phyloP scores from a whole-genome alignment of 2,888 invertebrate species.

The Brachyptera risi region DNA sequence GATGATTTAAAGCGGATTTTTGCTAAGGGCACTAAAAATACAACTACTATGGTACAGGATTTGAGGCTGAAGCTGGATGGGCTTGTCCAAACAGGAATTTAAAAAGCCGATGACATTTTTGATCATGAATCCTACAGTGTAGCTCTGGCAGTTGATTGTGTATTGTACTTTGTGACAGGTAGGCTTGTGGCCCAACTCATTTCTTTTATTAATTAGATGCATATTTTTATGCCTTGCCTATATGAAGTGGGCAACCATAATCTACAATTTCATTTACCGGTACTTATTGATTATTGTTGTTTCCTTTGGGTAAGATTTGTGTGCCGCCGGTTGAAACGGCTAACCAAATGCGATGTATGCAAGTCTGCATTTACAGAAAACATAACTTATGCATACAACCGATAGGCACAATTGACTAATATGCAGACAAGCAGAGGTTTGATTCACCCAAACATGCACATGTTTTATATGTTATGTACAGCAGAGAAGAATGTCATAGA shows the following conservation, averaged over 20 bases:
- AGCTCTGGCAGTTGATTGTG: neutral
- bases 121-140: neutral
- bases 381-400: neutral
- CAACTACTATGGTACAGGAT: neutral
- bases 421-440: neutral
- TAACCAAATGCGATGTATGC: neutral
- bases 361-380: neutral
- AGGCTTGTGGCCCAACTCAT: too few species aligned
- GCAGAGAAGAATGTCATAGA: neutral
- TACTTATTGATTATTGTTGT: neutral
- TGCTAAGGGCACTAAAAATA: neutral
- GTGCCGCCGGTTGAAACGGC: neutral
- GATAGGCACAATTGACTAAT: neutral
- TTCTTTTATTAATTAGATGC: too few species aligned
- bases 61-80: neutral
- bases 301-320: neutral
- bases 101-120: neutral
- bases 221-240: too few species aligned
- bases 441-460: neutral
- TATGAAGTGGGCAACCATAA: too few species aligned
- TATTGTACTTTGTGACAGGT: neutral
- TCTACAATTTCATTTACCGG: too few species aligned
- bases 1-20: neutral
- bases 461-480: neutral
- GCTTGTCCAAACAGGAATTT: neutral